Conservation (phyloP, 2,113 vertebrate genomes). For the Hirundichthys speculiger region DNA sequence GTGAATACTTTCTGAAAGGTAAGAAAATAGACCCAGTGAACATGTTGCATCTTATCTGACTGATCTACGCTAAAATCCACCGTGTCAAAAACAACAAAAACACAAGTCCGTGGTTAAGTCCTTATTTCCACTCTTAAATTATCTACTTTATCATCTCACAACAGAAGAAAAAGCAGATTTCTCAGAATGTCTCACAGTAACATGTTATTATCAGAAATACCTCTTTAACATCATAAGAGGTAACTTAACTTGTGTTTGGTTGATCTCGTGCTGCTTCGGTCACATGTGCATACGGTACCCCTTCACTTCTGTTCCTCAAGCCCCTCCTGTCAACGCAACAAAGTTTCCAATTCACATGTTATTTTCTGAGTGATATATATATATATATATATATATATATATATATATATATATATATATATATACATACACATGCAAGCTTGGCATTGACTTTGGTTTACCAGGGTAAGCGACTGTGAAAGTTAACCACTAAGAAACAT, state of each 20-base stretch:
- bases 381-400: no score
- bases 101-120: no score
- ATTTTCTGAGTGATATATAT: conserved; percentile 36
- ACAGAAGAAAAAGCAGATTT: not conserved
- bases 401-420: no score
- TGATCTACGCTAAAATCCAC: conserved; percentile 2
- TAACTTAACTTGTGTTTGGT: no score
- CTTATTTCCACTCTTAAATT: not conserved
- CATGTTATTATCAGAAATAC: conserved; percentile 3
- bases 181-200: not conserved
- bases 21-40: not conserved
- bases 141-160: not conserved
- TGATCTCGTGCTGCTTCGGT: no score
- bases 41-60: not conserved
- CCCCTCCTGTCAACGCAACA: not conserved
- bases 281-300: not conserved
- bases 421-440: conserved; percentile 49
- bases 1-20: not conserved
- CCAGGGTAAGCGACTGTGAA: conserved; percentile 60
- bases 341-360: conserved; percentile 1
- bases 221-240: no score
- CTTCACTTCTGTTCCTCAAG: not conserved
- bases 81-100: not conserved
- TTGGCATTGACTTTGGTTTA: conserved; percentile 70
- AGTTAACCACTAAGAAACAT: conserved; percentile 75